Percentiles rank a stretch among this genome's conserved stretches.
These are phyloP conservation scores for Sarotherodon lohbergeri DNA, from an alignment of 2,113 vertebrate genomes.

Conservation along the genomic window DNA sequence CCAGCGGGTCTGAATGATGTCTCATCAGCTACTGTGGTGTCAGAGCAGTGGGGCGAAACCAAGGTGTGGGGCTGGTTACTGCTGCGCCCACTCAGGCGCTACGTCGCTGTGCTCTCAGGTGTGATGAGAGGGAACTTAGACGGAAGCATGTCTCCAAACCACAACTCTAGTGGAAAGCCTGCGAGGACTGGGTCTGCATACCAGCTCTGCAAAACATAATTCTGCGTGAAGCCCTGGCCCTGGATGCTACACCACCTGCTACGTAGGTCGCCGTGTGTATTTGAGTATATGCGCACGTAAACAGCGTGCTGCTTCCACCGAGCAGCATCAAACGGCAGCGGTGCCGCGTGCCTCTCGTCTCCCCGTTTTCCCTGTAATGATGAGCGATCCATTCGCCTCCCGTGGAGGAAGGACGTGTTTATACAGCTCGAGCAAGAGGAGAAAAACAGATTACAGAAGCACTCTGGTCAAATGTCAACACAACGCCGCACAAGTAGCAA, in stretches of 20 bases:
- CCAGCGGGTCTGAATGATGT: slow-evolving; percentile 39
- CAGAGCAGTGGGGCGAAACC: slow-evolving; percentile 11
- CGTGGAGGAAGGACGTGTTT: slow-evolving; percentile 67
- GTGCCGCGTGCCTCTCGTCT: slow-evolving; percentile 21
- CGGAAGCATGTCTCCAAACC: not conserved
- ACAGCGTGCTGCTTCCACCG: not conserved
- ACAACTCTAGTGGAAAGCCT: not conserved
- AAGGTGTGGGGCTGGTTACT: not conserved
- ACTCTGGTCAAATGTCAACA: slow-evolving; percentile 71
- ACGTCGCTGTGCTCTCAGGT: slow-evolving; percentile 13
- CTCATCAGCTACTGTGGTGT: slow-evolving; percentile 30
- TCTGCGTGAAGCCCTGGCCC: not conserved
- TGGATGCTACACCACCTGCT: not conserved
- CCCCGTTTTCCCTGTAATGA: slow-evolving; percentile 45
- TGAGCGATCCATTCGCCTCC: slow-evolving; percentile 67
- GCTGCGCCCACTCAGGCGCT: not conserved
- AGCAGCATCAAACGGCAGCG: slow-evolving; percentile 5
- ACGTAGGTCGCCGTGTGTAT: not conserved
- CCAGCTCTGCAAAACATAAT: not conserved
- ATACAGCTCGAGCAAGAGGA: slow-evolving; percentile 63
- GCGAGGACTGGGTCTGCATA: not conserved
- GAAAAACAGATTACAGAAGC: slow-evolving; percentile 69
- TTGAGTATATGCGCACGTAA: not conserved
- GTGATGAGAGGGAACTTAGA: slow-evolving; percentile 5
- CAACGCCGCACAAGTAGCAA: slow-evolving; percentile 43